A percentile compares a stretch with the other conserved stretches of the same genome.
These are phyloP conservation scores for Callosobruchus maculatus DNA, from an alignment of 2,888 invertebrate genomes.

Conservation along the genomic window DNA sequence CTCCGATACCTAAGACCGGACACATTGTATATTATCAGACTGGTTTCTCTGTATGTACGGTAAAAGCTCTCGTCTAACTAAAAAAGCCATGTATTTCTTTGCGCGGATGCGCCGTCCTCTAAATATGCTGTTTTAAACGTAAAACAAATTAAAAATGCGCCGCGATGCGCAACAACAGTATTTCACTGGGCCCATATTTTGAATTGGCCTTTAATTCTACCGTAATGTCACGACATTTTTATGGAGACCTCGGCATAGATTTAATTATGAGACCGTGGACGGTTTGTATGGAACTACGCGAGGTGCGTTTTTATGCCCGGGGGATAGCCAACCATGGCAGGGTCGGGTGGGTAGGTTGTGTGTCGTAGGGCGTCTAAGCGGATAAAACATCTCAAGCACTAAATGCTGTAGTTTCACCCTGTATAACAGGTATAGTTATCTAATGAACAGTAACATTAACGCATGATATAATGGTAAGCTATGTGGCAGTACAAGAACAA, in stretches of 20 bases:
- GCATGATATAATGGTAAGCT: too few species aligned
- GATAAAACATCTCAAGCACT: too few species aligned
- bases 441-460: too few species aligned
- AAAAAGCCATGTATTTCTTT: not conserved
- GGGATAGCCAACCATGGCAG: not conserved
- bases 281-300: not conserved
- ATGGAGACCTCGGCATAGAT: slow-evolving; percentile 29
- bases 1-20: too few species aligned
- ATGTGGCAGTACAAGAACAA: too few species aligned
- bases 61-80: not conserved
- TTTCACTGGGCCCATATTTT: not conserved
- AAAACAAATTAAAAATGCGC: not conserved
- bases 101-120: not conserved
- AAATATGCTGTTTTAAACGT: not conserved
- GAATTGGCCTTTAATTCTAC: slow-evolving; percentile 22
- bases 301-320: not conserved
- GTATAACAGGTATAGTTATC: too few species aligned
- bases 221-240: slow-evolving; percentile 36
- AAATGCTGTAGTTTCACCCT: too few species aligned
- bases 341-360: too few species aligned
- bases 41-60: too few species aligned
- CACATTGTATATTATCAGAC: too few species aligned
- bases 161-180: not conserved
- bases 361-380: too few species aligned
- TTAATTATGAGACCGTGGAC: slow-evolving; percentile 29